Conservation (phyloP, 2,888 invertebrate genomes). For the Ophonus ardosiacus region DNA sequence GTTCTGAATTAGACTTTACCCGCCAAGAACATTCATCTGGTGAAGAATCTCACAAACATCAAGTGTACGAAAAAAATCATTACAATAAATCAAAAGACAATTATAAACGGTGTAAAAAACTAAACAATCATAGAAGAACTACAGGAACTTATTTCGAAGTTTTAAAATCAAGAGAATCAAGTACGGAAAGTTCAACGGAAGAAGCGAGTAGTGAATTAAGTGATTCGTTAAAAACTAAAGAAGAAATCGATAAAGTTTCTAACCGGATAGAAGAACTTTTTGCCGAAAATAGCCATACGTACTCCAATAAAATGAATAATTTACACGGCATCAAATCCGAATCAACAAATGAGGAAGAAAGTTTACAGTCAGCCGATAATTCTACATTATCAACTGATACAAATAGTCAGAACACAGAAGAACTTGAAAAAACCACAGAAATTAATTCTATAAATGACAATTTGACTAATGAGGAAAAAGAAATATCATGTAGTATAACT, state of each 20-base stretch:
- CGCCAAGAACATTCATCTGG: slow-evolving; percentile 70
- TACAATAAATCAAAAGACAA: slow-evolving; percentile 68
- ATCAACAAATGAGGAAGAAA: neutral
- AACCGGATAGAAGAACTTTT: slow-evolving; percentile 79
- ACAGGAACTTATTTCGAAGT: slow-evolving; percentile 74
- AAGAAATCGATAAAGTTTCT: slow-evolving; percentile 79
- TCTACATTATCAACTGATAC: slow-evolving; percentile 14
- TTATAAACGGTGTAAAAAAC: slow-evolving; percentile 69
- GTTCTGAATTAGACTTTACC: slow-evolving; percentile 73
- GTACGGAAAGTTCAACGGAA: slow-evolving; percentile 76
- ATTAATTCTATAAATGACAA: slow-evolving; percentile 39
- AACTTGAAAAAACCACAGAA: slow-evolving; percentile 8
- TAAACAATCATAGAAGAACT: slow-evolving; percentile 72
- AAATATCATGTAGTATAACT: slow-evolving; percentile 68
- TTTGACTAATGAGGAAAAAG: slow-evolving; percentile 59
- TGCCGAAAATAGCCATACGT: slow-evolving; percentile 70
- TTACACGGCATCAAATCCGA: slow-evolving; percentile 77
- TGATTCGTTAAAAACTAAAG: slow-evolving; percentile 76
- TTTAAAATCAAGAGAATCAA: slow-evolving; percentile 73
- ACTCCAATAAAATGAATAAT: slow-evolving; percentile 79
- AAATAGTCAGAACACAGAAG: neutral
- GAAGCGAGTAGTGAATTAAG: slow-evolving; percentile 79
- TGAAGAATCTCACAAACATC: slow-evolving; percentile 67
- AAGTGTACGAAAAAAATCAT: slow-evolving; percentile 72
- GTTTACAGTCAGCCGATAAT: neutral